Conservation (phyloP, 2,113 vertebrate genomes). For the Gobius niger region DNA sequence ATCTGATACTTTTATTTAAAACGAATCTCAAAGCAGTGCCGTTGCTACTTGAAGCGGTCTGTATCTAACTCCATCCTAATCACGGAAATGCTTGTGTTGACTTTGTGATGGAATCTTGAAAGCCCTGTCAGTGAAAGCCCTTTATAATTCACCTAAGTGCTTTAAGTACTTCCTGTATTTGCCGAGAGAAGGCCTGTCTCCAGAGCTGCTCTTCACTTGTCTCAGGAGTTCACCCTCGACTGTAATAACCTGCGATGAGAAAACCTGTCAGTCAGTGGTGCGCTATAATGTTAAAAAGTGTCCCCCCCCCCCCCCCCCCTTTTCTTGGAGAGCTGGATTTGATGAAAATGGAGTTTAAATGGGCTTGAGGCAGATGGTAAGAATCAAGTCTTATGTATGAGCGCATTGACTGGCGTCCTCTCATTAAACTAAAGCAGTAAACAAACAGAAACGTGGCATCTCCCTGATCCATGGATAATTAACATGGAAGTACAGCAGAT, state of each 20-base stretch:
- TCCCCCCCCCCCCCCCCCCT: too few relatives aligned
- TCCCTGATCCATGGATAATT: too few relatives aligned
- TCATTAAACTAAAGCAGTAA: background rate
- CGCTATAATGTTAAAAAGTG: background rate
- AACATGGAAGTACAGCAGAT: too few relatives aligned
- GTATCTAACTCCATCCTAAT: background rate
- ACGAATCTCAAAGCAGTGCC: too few relatives aligned
- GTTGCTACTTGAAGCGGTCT: background rate
- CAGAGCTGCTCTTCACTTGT: conserved; percentile 14
- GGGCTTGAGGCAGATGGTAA: background rate
- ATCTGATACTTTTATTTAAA: too few relatives aligned
- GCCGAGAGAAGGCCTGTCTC: conserved; percentile 24
- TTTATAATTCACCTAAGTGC: conserved; percentile 30
- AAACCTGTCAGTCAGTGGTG: background rate
- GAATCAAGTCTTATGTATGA: background rate
- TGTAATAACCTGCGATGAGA: background rate
- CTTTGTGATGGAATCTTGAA: background rate
- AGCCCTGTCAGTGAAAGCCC: conserved; percentile 5
- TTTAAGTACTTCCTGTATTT: conserved; percentile 49
- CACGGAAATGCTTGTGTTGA: background rate
- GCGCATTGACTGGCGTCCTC: background rate
- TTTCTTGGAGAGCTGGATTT: background rate
- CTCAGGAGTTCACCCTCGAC: background rate
- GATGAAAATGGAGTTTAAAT: background rate
- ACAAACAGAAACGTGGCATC: background rate